Evolutionary conservation across 2,888 invertebrate species (phyloP), one percentile per base, ranked within the genome.

Genomic region (Coelinius sp.): DNA sequence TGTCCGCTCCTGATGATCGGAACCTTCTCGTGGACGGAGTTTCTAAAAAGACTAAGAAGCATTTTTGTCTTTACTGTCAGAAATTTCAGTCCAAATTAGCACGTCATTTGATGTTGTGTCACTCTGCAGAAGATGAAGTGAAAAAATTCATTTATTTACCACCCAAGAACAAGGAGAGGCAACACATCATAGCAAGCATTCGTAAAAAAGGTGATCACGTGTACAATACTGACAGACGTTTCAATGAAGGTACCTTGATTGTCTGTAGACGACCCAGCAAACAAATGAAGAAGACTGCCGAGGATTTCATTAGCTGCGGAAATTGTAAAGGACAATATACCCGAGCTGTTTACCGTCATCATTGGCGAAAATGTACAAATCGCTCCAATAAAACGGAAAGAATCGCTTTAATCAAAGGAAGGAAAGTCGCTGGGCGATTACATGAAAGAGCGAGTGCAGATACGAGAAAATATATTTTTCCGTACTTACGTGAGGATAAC

Each of bases 401-500:
- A 10, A 49, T 52, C n/a, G 12, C 12, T 14, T 31, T 38, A 24
- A 24, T 71, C 6, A 66, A 53, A 35, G 35, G 68, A 7, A 62
- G 64, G 25, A 68, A 25, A 44, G 59, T 69, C 1, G 52, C 66
- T 8, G 63, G 68, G n/a, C 46, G 73, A 59, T 38, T 75, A 17
- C 71, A 68, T 73, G 20, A 73, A 71, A 53, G 44, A 44, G 76
- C 77, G 56, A 71, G 52, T 64, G 12, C 27, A 35, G 53, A 46
- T 20, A 62, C 75, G n/a, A 68, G 63, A 62, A 25, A 46, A 10
- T n/a, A 10, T 14, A 63, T 74, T 67, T 72, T 76, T 53, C 76
- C 77, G 20, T 62, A 62, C 10, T 46, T 77, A 68, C 64, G 72
- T 31, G 75, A 77, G 3, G 76, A 76, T 64, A 59, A 71, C 8